phyloP scores from a whole-genome alignment of 2,888 invertebrate genomes.

The Idaea biselata region DNA sequence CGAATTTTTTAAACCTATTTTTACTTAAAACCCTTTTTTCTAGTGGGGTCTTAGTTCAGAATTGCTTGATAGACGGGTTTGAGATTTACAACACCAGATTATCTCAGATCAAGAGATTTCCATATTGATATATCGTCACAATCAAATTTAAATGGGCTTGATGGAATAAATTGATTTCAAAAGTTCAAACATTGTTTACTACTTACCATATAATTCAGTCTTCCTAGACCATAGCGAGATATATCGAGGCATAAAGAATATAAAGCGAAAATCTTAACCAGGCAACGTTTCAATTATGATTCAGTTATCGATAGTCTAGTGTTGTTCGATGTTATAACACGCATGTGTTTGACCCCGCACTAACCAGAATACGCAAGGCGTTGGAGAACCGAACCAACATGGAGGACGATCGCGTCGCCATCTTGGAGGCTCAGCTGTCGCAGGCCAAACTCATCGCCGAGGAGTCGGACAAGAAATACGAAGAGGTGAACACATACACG shows the following conservation, averaged over 20 bases:
- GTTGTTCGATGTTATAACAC: constrained; percentile 70
- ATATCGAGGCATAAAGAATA: no score
- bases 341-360: constrained; percentile 80
- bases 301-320: constrained; percentile 33
- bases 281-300: constrained; percentile 7
- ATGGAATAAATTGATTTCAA: no score
- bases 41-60: no score
- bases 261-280: background rate
- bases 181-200: no score
- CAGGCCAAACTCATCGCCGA: constrained; percentile 99
- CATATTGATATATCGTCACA: no score
- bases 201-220: no score
- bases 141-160: no score
- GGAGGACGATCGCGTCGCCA: constrained; percentile 99
- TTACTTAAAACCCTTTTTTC: no score
- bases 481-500: constrained; percentile 90
- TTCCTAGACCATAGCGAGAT: no score
- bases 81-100: no score
- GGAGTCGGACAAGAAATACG: constrained; percentile 99
- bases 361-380: constrained; percentile 96
- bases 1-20: background rate
- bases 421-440: constrained; percentile 97
- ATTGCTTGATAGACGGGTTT: no score
- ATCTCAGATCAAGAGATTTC: no score
- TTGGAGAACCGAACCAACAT: constrained; percentile 99